Percentiles rank a stretch among this genome's conserved stretches.
Evolutionary conservation across 2,888 invertebrate genomes (phyloP).

Genomic region (Xylota sylvarum): DNA sequence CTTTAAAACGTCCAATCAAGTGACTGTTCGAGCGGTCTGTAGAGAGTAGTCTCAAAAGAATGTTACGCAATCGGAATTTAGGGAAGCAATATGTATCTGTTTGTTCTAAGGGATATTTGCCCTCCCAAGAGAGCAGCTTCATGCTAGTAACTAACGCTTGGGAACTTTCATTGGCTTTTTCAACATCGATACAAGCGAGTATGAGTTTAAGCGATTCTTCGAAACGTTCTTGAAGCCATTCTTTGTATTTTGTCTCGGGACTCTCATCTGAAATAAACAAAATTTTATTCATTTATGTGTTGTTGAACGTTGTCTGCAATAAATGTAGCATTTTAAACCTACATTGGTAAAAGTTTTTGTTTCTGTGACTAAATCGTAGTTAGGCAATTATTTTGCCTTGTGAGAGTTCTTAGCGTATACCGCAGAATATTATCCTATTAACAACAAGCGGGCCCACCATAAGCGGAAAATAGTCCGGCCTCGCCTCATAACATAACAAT

Average conservation of each 20-base stretch:
- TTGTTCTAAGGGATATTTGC: constrained; percentile 87
- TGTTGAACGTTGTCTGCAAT: too few species aligned
- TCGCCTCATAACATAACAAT: too few species aligned
- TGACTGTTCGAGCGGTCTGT: constrained; percentile 87
- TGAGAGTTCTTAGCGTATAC: too few species aligned
- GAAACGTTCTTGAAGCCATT: constrained; percentile 90
- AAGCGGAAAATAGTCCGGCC: too few species aligned
- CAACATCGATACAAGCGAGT: constrained; percentile 86
- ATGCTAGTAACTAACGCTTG: constrained; percentile 90
- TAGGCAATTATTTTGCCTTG: too few species aligned
- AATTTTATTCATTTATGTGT: not conserved
- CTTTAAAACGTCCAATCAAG: constrained; percentile 89
- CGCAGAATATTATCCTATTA: too few species aligned
- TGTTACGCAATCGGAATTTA: constrained; percentile 87
- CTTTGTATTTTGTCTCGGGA: constrained; percentile 88
- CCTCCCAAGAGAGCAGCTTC: constrained; percentile 90
- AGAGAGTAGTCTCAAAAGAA: constrained; percentile 88
- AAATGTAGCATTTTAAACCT: too few species aligned
- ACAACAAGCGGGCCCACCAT: too few species aligned
- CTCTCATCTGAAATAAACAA: constrained; percentile 84
- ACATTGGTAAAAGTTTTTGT: too few species aligned
- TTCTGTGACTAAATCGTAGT: too few species aligned
- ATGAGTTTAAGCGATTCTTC: constrained; percentile 88
- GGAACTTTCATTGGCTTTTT: constrained; percentile 86
- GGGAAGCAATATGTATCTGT: constrained; percentile 88